Conservation (phyloP, 1,140 invertebrate genomes). For the Melanaphis sacchari region DNA sequence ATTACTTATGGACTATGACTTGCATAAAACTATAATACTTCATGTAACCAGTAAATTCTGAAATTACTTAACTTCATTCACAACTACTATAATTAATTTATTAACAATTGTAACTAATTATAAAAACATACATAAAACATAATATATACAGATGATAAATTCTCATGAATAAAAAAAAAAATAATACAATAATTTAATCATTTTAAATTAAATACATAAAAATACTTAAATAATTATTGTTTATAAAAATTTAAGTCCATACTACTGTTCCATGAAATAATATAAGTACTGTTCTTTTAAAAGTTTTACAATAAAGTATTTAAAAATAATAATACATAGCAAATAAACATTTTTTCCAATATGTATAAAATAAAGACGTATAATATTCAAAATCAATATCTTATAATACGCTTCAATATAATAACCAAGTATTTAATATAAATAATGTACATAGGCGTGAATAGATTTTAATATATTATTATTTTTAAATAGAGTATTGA, state of each 20-base stretch:
- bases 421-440: no score
- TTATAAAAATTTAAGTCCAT: background rate
- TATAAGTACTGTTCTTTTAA: no score
- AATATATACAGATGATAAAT: background rate
- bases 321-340: no score
- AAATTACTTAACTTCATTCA: conserved; percentile 1
- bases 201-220: background rate
- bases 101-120: background rate
- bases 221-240: background rate
- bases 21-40: background rate
- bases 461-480: no score
- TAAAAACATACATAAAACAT: background rate
- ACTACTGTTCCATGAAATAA: background rate
- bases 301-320: no score
- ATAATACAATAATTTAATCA: background rate
- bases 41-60: background rate
- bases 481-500: no score
- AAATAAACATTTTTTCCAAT: no score
- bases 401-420: no score
- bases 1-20: background rate
- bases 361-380: no score
- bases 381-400: no score
- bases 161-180: background rate
- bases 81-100: background rate
- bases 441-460: no score